These are phyloP conservation scores for Temnopleurus reevesii DNA, from an alignment of 53 echinoderm and acorn worm species.

Conservation along the genomic window DNA sequence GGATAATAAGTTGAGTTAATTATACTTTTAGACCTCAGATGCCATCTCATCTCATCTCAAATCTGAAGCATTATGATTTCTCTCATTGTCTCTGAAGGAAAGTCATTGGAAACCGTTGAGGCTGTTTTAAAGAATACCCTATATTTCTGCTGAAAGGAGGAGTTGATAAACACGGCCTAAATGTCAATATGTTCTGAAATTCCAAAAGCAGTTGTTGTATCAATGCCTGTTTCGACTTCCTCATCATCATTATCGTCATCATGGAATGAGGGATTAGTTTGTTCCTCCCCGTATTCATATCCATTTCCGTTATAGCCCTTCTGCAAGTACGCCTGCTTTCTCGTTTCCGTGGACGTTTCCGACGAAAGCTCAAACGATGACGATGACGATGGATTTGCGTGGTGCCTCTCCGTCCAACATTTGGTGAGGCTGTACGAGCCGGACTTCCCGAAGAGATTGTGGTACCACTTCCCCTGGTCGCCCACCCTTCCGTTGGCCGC, in stretches of 20 bases:
- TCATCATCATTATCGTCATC: neutral
- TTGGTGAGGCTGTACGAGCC: neutral
- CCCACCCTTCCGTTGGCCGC: neutral
- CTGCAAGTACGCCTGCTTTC: neutral
- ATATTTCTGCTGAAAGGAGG: no score
- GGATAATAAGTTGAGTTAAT: no score
- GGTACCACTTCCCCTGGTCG: neutral
- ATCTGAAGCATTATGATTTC: no score
- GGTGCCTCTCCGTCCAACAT: neutral
- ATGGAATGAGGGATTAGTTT: neutral
- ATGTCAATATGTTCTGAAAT: no score
- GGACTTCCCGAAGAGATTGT: neutral
- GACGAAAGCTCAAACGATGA: neutral
- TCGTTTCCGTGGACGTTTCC: neutral
- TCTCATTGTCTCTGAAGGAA: no score
- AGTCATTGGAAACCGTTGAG: no score
- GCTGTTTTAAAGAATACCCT: no score
- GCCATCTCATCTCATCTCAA: no score
- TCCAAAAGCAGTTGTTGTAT: neutral
- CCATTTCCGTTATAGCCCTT: neutral
- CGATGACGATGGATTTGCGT: neutral
- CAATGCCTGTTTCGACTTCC: neutral
- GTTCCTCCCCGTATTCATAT: neutral
- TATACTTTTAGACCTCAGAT: no score
- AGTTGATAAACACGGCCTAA: neutral